Conservation (phyloP, 1,140 invertebrate genomes). For the Chironomus tepperi region DNA sequence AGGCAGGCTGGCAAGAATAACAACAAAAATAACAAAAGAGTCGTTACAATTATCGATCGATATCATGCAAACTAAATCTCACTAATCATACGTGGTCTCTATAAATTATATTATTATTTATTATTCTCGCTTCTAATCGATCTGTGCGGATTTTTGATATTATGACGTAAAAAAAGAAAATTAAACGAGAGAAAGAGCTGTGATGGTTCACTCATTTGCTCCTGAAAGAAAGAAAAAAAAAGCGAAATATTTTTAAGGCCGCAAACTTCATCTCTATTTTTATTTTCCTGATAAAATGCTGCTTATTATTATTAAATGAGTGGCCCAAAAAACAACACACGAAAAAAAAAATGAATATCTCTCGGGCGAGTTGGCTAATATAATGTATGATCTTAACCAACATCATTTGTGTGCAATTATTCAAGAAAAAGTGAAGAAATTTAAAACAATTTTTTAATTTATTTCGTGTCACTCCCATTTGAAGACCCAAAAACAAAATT, state of each 20-base stretch:
- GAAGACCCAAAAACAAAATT: too few species aligned
- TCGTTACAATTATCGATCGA: conserved; percentile 22
- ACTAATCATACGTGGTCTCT: neutral
- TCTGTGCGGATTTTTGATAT: neutral
- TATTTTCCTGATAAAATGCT: conserved; percentile 20
- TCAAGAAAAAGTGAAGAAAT: neutral
- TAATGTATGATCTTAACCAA: neutral
- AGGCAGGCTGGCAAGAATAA: conserved; percentile 20
- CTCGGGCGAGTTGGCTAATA: neutral
- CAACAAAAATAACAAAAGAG: conserved; percentile 25
- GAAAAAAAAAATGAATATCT: too few species aligned
- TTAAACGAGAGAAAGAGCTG: neutral
- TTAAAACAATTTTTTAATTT: neutral
- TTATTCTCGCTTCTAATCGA: conserved; percentile 11
- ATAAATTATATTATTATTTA: neutral
- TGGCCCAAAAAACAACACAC: neutral
- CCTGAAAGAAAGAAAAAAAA: neutral
- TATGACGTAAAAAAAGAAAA: neutral
- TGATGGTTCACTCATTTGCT: neutral
- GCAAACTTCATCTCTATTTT: conserved; percentile 18
- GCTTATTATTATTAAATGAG: neutral
- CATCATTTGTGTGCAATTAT: neutral
- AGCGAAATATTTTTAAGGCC: neutral
- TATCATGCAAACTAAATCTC: neutral
- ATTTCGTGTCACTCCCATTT: neutral